Evolutionary conservation across 1,140 invertebrate species (phyloP), one percentile per base, ranked within the genome.

Genomic region (Propsilocerus akamusi): DNA sequence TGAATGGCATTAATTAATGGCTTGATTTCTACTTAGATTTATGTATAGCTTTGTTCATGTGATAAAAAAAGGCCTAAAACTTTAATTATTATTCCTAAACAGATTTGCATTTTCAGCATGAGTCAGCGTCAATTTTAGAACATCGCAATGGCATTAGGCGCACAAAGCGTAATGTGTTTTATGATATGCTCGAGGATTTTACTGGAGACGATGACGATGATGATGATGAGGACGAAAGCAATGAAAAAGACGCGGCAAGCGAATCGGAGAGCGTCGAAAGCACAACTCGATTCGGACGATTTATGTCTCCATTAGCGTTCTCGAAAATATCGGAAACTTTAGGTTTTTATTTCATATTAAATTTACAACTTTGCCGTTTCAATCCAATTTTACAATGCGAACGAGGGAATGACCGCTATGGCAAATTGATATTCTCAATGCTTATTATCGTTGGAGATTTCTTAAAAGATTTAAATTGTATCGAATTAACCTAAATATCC

Each of bases 311-410:
- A 12, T 72, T 72, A 4, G 71, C 77, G 1, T 76, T 79, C 41
- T 70, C 71, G 50, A 72, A 68, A 54, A 78, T 80, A 59, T 76
- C 77, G 1, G 77, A 80, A 64, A 80, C 77, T 3, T 59, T 80
- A 7, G 85, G 82, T 50, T 41, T 8, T 20, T 17, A 17, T 41
- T 10, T 17, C 10, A 17, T 14, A 8, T n/a, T 41, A 41, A 5
- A 7, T 20, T 41, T 41, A 41, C 22, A 41, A 41, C 17, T 41
- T 41, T 41, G 83, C 82, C 20, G 72, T 86, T n/a, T n/a, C n/a
- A n/a, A n/a, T n/a, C n/a, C 5, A 78, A 78, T 51, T n/a, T n/a
- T n/a, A n/a, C n/a, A n/a, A n/a, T n/a, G n/a, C n/a, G n/a, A n/a
- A n/a, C n/a, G n/a, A n/a, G n/a, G n/a, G n/a, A n/a, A n/a, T n/a